Conservation (phyloP, 1,140 invertebrate species). For the Aradophagus sp. region DNA sequence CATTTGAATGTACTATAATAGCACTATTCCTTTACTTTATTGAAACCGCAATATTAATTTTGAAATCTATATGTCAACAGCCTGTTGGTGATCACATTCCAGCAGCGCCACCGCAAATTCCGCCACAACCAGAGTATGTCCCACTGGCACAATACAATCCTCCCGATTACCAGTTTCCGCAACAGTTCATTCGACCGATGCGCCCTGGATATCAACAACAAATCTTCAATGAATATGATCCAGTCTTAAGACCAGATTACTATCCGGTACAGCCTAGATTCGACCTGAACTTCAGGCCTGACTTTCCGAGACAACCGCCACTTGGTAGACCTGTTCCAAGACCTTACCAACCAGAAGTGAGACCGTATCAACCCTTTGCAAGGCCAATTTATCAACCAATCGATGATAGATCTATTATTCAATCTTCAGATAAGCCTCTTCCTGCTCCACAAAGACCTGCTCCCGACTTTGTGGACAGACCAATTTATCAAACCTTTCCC, state of each 20-base stretch:
- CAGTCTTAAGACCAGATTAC: slow-evolving; percentile 29
- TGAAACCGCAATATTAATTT: too few relatives aligned
- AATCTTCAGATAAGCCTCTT: too few relatives aligned
- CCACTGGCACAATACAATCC: slow-evolving; percentile 80
- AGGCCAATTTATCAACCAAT: neutral
- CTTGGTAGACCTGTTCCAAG: slow-evolving; percentile 5
- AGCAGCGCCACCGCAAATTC: slow-evolving; percentile 78
- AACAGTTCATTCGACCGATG: slow-evolving; percentile 36
- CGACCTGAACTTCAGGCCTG: slow-evolving; percentile 6
- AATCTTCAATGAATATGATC: slow-evolving; percentile 37
- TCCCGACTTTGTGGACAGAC: neutral
- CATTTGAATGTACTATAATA: neutral
- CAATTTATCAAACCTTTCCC: too few relatives aligned
- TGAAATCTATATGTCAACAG: slow-evolving; percentile 66
- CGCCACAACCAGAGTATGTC: slow-evolving; percentile 77
- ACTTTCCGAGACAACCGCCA: slow-evolving; percentile 8
- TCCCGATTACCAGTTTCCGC: slow-evolving; percentile 75
- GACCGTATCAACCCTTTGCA: slow-evolving; percentile 11
- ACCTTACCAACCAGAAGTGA: slow-evolving; percentile 9
- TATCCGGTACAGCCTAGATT: slow-evolving; percentile 6
- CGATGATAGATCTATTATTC: too few relatives aligned
- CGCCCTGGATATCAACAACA: slow-evolving; percentile 35
- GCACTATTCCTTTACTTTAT: slow-evolving; percentile 7
- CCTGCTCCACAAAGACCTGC: neutral
- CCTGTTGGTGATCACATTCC: slow-evolving; percentile 87